Evolutionary conservation across 2,888 invertebrate species (phyloP).

Genomic region (Ischnus inquisitorius): DNA sequence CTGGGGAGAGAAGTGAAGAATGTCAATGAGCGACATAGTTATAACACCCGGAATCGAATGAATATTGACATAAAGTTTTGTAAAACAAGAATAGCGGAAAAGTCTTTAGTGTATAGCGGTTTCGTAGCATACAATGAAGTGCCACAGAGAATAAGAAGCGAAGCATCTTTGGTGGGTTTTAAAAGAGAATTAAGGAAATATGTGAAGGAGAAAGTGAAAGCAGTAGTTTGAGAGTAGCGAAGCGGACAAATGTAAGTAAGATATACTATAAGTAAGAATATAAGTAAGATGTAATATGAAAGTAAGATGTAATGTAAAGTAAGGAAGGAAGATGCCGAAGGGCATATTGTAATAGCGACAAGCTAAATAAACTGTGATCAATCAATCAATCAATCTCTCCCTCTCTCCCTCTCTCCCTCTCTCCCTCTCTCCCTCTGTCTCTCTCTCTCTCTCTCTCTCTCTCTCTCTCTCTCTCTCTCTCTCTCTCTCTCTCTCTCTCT

Average conservation of each 20-base stretch:
- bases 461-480: no score
- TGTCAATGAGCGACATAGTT: slow-evolving; percentile 9
- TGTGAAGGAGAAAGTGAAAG: neutral
- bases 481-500: no score
- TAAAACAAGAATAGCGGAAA: slow-evolving; percentile 4
- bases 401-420: no score
- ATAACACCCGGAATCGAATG: neutral
- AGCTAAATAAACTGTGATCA: neutral
- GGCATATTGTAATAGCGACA: neutral
- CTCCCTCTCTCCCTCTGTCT: no score
- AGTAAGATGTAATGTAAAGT: neutral
- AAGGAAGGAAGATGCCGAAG: neutral
- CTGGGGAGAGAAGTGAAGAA: slow-evolving; percentile 44
- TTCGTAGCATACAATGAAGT: neutral
- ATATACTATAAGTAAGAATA: no score
- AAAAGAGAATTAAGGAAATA: neutral
- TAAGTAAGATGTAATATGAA: no score
- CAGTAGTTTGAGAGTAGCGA: neutral
- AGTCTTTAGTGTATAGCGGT: neutral
- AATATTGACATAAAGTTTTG: neutral
- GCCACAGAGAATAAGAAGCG: neutral
- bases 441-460: no score
- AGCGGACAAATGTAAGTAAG: neutral
- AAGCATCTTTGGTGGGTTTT: no score
- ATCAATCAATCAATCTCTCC: no score